Percentiles rank a stretch among this genome's conserved stretches.
Conservation (phyloP, 2,888 invertebrate species). For the Acanthopleura granulata region DNA sequence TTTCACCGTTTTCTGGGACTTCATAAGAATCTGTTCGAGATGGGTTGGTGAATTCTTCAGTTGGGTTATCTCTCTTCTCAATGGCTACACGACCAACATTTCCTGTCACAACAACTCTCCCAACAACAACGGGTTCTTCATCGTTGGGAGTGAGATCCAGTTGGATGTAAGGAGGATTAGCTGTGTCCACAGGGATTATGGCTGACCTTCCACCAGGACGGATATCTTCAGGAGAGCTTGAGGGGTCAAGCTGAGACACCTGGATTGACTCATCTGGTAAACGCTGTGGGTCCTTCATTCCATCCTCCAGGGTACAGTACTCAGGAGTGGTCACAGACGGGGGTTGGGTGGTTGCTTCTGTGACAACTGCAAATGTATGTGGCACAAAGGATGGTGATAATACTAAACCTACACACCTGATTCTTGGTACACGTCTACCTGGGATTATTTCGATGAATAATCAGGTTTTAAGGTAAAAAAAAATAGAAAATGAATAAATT, state of each 20-base stretch:
- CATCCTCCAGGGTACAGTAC: conserved; percentile 8
- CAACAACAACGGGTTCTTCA: background rate
- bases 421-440: too few relatives aligned
- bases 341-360: too few relatives aligned
- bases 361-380: too few relatives aligned
- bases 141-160: background rate
- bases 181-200: background rate
- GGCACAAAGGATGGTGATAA: too few relatives aligned
- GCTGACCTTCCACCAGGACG: conserved; percentile 10
- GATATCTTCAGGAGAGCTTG: background rate
- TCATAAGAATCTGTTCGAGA: background rate
- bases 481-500: too few relatives aligned
- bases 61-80: background rate
- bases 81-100: background rate
- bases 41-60: background rate
- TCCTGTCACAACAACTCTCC: background rate
- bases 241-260: background rate
- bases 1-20: background rate
- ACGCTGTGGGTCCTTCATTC: conserved; percentile 4
- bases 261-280: background rate
- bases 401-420: too few relatives aligned
- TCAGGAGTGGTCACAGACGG: background rate
- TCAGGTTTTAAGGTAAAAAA: too few relatives aligned
- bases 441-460: too few relatives aligned
- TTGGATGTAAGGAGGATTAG: background rate